Evolutionary conservation across 2,888 invertebrate species (phyloP).

Genomic region (Thereva unica): DNA sequence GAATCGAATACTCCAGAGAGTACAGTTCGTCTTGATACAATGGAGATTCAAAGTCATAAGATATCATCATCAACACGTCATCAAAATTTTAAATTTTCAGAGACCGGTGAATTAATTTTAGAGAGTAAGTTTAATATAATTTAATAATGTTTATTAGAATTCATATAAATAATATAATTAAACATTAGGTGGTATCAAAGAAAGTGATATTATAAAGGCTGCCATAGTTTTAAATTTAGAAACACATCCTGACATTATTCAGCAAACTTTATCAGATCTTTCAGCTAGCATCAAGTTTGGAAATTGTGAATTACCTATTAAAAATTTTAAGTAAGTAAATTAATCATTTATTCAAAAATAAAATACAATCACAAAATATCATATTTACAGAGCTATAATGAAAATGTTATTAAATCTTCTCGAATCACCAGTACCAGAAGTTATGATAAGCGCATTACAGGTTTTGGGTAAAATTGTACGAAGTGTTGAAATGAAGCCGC

Average conservation of each 20-base stretch:
- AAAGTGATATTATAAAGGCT: constrained; percentile 59
- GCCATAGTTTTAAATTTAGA: constrained; percentile 54
- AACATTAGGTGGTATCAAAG: constrained; percentile 51
- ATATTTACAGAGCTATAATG: constrained; percentile 65
- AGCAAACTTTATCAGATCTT: constrained; percentile 58
- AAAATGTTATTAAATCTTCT: constrained; percentile 79
- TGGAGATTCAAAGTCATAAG: constrained; percentile 49
- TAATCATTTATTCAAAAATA: background rate
- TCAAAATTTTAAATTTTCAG: constrained; percentile 61
- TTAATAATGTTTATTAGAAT: background rate
- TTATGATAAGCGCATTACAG: constrained; percentile 76
- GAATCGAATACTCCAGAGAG: constrained; percentile 60
- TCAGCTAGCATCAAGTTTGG: constrained; percentile 60
- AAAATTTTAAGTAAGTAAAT: constrained; percentile 59
- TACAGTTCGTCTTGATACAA: constrained; percentile 55
- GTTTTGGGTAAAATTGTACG: constrained; percentile 85
- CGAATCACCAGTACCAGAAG: constrained; percentile 60
- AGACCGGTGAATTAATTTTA: constrained; percentile 64
- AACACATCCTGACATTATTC: constrained; percentile 51
- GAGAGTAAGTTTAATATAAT: constrained; percentile 58
- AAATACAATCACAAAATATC: constrained; percentile 7
- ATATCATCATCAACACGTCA: constrained; percentile 48
- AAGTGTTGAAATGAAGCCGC: constrained; percentile 72
- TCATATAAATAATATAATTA: constrained; percentile 7
- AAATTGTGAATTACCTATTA: constrained; percentile 60